Conservation (phyloP, 1,140 invertebrate genomes). For the Listronotus bonariensis region DNA sequence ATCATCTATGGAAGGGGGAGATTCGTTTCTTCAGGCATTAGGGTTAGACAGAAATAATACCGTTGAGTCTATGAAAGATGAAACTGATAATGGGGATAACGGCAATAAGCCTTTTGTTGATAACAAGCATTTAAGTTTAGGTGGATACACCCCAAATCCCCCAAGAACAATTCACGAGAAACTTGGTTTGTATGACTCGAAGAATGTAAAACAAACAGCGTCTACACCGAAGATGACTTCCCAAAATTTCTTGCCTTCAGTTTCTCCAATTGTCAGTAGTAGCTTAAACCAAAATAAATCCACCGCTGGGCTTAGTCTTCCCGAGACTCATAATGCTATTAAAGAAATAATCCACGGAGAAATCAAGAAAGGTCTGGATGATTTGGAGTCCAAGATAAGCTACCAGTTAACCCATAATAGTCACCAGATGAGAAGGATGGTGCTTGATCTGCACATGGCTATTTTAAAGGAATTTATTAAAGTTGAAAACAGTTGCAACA, state of each 20-base stretch:
- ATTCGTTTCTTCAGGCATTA: slow-evolving; percentile 41
- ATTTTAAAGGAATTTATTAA: slow-evolving; percentile 42
- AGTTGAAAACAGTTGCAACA: slow-evolving; percentile 35
- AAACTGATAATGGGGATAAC: slow-evolving; percentile 2
- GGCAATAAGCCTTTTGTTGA: slow-evolving; percentile 1
- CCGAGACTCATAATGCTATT: slow-evolving; percentile 8
- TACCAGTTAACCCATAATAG: slow-evolving; percentile 23
- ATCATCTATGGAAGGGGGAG: slow-evolving; percentile 18
- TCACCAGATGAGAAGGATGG: slow-evolving; percentile 32
- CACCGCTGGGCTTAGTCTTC: not conserved
- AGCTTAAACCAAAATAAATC: not conserved
- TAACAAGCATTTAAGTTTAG: not conserved
- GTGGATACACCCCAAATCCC: slow-evolving; percentile 14
- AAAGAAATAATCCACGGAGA: slow-evolving; percentile 25
- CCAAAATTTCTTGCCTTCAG: not conserved
- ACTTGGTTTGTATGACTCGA: not conserved
- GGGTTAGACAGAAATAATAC: slow-evolving; percentile 40
- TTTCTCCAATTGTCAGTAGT: slow-evolving; percentile 21
- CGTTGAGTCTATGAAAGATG: slow-evolving; percentile 19
- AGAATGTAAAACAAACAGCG: slow-evolving; percentile 1
- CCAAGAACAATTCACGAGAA: not conserved
- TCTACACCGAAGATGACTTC: slow-evolving; percentile 8
- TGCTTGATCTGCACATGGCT: slow-evolving; percentile 39
- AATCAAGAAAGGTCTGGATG: slow-evolving; percentile 28
- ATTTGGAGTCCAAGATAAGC: slow-evolving; percentile 30